Evolutionary conservation across 2,113 vertebrate species (phyloP).

Genomic region (Nanorana parkeri): DNA sequence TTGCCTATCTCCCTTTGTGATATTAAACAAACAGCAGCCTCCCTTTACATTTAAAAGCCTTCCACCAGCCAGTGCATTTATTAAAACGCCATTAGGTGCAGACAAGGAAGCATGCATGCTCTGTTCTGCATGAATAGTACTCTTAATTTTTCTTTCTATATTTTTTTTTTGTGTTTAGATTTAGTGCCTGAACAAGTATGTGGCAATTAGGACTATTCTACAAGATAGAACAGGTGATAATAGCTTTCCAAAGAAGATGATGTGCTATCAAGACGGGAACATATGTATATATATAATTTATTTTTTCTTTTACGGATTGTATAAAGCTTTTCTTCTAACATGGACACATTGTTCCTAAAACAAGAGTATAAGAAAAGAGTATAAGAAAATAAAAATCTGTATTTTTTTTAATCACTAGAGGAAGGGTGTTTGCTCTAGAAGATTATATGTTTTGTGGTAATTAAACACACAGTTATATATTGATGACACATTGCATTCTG

Average conservation of each 20-base stretch:
- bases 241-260: slow-evolving; percentile 30
- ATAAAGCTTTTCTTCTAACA: neutral
- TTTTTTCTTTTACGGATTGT: slow-evolving; percentile 8
- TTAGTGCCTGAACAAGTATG: slow-evolving; percentile 41
- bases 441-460: neutral
- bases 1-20: slow-evolving; percentile 32
- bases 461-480: no score
- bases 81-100: slow-evolving; percentile 23
- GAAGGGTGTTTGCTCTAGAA: neutral
- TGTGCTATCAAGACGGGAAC: slow-evolving; percentile 30
- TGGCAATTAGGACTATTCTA: slow-evolving; percentile 27
- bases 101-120: slow-evolving; percentile 15
- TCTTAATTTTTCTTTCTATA: slow-evolving; percentile 29
- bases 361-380: neutral
- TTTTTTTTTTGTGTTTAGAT: slow-evolving; percentile 43
- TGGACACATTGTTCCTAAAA: neutral
- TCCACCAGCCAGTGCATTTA: slow-evolving; percentile 35
- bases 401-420: neutral
- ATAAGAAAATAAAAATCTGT: neutral
- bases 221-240: slow-evolving; percentile 47
- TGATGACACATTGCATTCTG: no score
- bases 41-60: slow-evolving; percentile 49
- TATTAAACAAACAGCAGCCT: slow-evolving; percentile 44
- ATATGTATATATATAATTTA: neutral
- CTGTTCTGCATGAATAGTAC: neutral